These are phyloP conservation scores for Himalopsyche tibetana DNA, from an alignment of 2,888 invertebrate species.

Conservation along the genomic window DNA sequence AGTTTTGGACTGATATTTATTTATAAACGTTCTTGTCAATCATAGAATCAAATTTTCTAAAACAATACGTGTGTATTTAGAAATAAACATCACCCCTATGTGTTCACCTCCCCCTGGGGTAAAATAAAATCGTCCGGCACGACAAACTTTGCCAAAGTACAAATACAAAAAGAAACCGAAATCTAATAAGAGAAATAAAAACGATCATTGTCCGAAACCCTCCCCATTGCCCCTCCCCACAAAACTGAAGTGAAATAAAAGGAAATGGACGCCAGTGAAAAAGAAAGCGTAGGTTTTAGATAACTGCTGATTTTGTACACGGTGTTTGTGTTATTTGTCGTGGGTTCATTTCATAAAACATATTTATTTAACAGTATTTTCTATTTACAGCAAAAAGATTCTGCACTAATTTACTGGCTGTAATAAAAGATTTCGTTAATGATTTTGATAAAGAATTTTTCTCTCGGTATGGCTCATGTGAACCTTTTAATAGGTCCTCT, in stretches of 20 bases:
- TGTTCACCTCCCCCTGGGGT: conserved; percentile 33
- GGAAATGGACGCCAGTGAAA: conserved; percentile 41
- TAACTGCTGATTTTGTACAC: conserved; percentile 10
- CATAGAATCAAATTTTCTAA: neutral
- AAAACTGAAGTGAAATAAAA: conserved; percentile 58
- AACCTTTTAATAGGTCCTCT: no score
- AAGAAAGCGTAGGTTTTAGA: neutral
- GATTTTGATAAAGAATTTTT: no score
- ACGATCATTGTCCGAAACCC: conserved; percentile 59
- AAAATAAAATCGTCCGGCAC: conserved; percentile 55
- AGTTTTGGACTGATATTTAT: no score
- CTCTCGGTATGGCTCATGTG: no score
- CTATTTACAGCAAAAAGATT: no score
- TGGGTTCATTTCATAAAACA: neutral
- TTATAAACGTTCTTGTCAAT: no score
- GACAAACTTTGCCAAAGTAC: conserved; percentile 51
- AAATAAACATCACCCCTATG: neutral
- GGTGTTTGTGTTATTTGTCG: neutral
- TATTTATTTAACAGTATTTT: neutral
- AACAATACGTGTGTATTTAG: conserved; percentile 15
- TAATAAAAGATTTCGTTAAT: no score
- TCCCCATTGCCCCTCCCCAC: conserved; percentile 42
- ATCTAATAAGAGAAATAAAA: conserved; percentile 65
- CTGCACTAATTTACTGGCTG: no score
- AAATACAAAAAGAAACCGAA: conserved; percentile 60